Evolutionary conservation across 2,797 vertebrate genomes (phyloP).

Genomic region (Xyrichtys novacula): DNA sequence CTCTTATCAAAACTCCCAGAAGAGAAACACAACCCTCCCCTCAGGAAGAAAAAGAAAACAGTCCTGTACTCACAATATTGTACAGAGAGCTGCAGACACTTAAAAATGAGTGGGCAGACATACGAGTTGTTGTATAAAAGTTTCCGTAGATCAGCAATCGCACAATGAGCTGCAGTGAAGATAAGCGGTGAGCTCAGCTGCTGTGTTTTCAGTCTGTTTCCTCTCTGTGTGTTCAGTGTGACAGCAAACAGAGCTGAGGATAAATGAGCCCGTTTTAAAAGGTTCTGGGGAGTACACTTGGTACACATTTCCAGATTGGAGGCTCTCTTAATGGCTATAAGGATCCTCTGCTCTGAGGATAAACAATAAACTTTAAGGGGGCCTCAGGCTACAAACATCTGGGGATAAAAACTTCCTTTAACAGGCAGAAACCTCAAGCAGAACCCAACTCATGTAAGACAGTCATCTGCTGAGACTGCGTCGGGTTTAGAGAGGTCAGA

Average conservation of each 20-base stretch:
- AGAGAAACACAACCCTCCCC: background rate
- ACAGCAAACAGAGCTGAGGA: conserved; percentile 44
- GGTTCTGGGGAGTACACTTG: background rate
- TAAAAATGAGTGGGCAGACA: background rate
- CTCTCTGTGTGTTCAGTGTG: conserved; percentile 25
- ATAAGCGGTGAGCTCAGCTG: conserved; percentile 47
- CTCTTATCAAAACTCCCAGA: conserved; percentile 5
- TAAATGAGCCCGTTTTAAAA: conserved; percentile 5
- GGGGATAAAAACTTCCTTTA: too few species aligned
- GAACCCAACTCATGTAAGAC: too few species aligned
- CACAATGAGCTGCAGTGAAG: background rate
- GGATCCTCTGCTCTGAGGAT: too few species aligned
- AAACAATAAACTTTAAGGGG: too few species aligned
- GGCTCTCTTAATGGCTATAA: background rate
- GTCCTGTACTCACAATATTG: background rate
- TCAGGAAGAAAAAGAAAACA: background rate
- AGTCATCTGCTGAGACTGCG: too few species aligned
- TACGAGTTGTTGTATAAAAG: conserved; percentile 5
- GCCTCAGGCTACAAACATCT: too few species aligned
- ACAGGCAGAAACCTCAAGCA: too few species aligned
- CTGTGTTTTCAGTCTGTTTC: conserved; percentile 19
- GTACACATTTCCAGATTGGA: background rate
- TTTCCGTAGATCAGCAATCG: conserved; percentile 20
- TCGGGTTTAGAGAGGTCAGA: too few species aligned
- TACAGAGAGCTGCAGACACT: background rate